Evolutionary conservation across 1,140 invertebrate genomes (phyloP), one percentile per base, ranked within the genome.

Genomic region (Apis florea): DNA sequence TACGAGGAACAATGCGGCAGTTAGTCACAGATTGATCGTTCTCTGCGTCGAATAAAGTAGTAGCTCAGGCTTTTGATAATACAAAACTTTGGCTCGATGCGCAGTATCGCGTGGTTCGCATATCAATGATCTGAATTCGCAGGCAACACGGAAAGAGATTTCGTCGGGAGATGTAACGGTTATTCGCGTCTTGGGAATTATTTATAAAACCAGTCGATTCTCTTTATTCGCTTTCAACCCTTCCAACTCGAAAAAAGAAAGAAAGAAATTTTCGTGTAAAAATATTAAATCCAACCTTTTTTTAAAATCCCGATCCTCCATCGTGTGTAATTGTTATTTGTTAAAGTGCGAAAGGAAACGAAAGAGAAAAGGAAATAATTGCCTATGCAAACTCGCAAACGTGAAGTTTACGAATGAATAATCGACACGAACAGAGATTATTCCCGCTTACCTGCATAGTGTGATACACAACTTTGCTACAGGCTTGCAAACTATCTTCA

Each of bases 391-490:
- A 24, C 58, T 64, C 24, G 54, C 9, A 26, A 24, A 17, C n/a
- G 21, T 4, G n/a, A 47, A 26, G 10, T 78, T 61, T 2, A 1
- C 15, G 24, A 61, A 26, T 17, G n/a, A 2, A 10, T 31, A 68
- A 63, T 51, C 6, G 17, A 66, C 13, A 53, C 4, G 21, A 31
- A 13, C 47, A 26, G 59, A 84, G 59, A 84, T 40, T 40, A 40
- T 40, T 40, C n/a, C n/a, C n/a, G 31, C 90, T 90, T 70, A 91
- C 90, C 88, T 90, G 85, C 88, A 89, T 89, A 53, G 59, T 26
- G 80, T 24, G 61, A 79, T 81, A 40, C 66, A 59, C 75, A 89
- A 85, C 72, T 87, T 89, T 83, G 75, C 53, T 63, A 86, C 76
- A 76, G 81, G 58, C 72, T 84, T 80, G 63, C 70, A 79, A 79